These are phyloP conservation scores for Aulostomus chinensis DNA, from an alignment of 2,797 vertebrate genomes.

Conservation along the genomic window DNA sequence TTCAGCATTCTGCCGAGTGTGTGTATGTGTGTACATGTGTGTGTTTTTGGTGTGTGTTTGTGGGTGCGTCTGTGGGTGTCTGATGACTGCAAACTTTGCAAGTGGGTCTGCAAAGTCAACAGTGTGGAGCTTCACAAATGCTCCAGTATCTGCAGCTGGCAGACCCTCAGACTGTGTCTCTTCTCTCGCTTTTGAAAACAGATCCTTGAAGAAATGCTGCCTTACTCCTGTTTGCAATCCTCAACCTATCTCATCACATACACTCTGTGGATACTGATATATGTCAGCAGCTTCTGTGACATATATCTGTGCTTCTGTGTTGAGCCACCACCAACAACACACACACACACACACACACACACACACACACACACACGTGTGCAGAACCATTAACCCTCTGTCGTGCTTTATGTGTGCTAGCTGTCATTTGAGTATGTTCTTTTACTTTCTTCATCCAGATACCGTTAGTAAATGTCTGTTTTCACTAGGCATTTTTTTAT, in stretches of 20 bases:
- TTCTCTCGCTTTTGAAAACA: slow-evolving; percentile 45
- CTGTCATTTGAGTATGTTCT: too few species aligned
- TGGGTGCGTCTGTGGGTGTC: not conserved
- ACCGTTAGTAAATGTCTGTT: slow-evolving; percentile 6
- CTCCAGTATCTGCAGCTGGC: slow-evolving; percentile 45
- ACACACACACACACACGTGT: not conserved
- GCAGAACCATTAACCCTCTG: not conserved
- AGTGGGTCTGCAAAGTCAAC: slow-evolving; percentile 62
- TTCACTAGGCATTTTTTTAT: not conserved
- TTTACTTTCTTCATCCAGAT: too few species aligned
- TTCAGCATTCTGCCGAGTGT: slow-evolving; percentile 42
- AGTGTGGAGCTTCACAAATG: slow-evolving; percentile 48
- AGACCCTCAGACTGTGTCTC: slow-evolving; percentile 41
- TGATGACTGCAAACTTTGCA: slow-evolving; percentile 42
- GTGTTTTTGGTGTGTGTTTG: slow-evolving; percentile 17
- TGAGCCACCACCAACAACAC: too few species aligned
- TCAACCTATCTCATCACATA: not conserved
- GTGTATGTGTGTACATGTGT: not conserved
- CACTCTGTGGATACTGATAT: slow-evolving; percentile 3
- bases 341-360: not conserved
- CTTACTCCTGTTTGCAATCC: slow-evolving; percentile 47
- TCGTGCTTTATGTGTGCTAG: not conserved
- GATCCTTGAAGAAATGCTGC: slow-evolving; percentile 60
- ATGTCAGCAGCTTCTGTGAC: not conserved
- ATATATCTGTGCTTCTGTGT: too few species aligned